Conservation (phyloP, 2,797 vertebrate species). For the Myiotriccus ornatus region DNA sequence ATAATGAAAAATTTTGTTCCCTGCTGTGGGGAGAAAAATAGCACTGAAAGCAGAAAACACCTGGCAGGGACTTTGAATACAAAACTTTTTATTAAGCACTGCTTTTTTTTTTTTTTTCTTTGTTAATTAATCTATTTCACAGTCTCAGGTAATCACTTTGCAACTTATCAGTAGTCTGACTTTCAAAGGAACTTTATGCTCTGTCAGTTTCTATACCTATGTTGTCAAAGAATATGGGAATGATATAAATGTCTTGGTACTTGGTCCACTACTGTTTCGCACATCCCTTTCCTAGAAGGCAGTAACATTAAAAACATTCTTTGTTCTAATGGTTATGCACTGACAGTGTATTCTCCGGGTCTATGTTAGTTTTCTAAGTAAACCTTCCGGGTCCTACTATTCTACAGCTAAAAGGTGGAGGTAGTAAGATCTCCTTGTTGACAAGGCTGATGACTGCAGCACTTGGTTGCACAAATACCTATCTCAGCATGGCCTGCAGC, state of each 20-base stretch:
- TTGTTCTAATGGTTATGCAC: background rate
- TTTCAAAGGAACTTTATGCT: conserved; percentile 31
- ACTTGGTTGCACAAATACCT: conserved; percentile 38
- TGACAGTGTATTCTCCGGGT: background rate
- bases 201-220: background rate
- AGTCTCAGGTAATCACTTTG: conserved; percentile 56
- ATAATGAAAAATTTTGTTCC: conserved; percentile 14
- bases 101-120: conserved; percentile 8
- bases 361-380: conserved; percentile 42
- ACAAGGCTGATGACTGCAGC: conserved; percentile 52
- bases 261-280: background rate
- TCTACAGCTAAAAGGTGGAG: conserved; percentile 48
- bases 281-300: background rate
- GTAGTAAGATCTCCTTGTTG: conserved; percentile 35
- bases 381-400: conserved; percentile 31
- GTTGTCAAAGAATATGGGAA: background rate
- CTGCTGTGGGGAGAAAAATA: background rate
- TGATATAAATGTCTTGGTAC: background rate
- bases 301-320: background rate
- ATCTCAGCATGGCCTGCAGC: conserved; percentile 44
- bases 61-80: conserved; percentile 41
- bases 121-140: conserved; percentile 68
- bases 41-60: conserved; percentile 53
- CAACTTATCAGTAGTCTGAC: background rate
- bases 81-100: conserved; percentile 59